A percentile compares a stretch with the other conserved stretches of the same genome.
Evolutionary conservation across 2,797 vertebrate genomes (phyloP).

Genomic region (Margarornis squamiger): DNA sequence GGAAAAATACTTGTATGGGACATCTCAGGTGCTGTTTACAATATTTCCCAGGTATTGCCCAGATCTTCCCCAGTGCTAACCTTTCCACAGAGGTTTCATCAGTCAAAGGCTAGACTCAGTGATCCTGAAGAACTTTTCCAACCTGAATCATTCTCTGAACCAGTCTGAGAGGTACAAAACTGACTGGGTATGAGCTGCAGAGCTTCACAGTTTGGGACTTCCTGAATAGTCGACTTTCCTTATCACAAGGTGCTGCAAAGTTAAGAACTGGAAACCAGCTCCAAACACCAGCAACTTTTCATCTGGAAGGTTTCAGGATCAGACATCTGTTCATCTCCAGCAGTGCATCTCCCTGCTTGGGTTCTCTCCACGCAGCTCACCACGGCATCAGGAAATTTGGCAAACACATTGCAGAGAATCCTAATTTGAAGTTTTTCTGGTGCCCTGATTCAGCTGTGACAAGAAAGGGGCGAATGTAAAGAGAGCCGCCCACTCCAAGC

Average conservation of each 20-base stretch:
- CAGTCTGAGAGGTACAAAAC: neutral
- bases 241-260: neutral
- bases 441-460: neutral
- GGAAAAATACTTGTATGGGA: neutral
- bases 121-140: neutral
- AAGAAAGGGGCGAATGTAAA: neutral
- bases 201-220: neutral
- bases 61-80: neutral
- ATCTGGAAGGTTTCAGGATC: neutral
- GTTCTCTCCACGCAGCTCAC: neutral
- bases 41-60: neutral
- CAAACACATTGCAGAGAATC: neutral
- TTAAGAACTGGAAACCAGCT: neutral
- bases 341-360: neutral
- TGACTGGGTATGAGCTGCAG: neutral
- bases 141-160: neutral
- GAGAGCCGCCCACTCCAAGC: neutral
- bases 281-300: neutral
- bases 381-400: fast-evolving
- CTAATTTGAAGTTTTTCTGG: neutral
- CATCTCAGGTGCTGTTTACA: neutral
- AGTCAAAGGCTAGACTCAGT: neutral
- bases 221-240: neutral
- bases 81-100: neutral
- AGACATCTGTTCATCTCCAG: neutral